These are phyloP conservation scores for Leptarthrus brevirostris DNA, from an alignment of 2,888 invertebrate species.

Conservation along the genomic window DNA sequence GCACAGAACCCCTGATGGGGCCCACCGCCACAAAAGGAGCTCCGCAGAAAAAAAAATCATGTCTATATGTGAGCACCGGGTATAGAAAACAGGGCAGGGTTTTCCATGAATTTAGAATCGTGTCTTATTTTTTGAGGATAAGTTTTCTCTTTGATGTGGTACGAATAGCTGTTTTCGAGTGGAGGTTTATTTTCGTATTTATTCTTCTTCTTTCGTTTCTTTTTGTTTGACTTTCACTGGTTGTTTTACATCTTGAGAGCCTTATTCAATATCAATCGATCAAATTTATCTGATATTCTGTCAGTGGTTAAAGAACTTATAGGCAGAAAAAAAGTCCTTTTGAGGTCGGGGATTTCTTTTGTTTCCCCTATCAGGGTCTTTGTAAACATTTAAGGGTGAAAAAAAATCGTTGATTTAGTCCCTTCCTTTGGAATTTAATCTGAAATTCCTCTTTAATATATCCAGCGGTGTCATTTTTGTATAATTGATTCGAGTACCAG, in stretches of 20 bases:
- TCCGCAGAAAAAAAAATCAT: background rate
- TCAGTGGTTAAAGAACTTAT: constrained; percentile 6
- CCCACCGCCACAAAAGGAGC: background rate
- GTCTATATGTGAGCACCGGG: background rate
- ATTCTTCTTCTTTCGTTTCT: constrained; percentile 2
- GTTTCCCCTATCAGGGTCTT: background rate
- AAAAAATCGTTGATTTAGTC: constrained; percentile 7
- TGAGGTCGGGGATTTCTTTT: constrained; percentile 5
- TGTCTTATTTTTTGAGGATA: constrained; percentile 28
- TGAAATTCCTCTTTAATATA: background rate
- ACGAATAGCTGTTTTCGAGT: constrained; percentile 4
- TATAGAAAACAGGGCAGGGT: background rate
- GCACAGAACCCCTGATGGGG: constrained; percentile 9
- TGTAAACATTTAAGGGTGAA: constrained; percentile 20
- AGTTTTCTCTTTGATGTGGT: constrained; percentile 39
- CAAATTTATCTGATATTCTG: constrained; percentile 39
- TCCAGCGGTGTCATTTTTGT: too few relatives aligned
- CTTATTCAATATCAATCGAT: constrained; percentile 41
- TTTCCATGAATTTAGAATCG: constrained; percentile 35
- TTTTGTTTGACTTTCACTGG: constrained; percentile 30
- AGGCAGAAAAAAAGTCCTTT: background rate
- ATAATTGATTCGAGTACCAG: too few relatives aligned
- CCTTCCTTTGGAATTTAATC: background rate
- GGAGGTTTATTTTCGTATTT: constrained; percentile 35
- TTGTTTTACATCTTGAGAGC: constrained; percentile 29